A percentile compares a stretch with the other conserved stretches of the same genome.
These are phyloP conservation scores for Holothuria glaberrima DNA, from an alignment of 35 echinoderm and acorn worm genomes.

Conservation along the genomic window DNA sequence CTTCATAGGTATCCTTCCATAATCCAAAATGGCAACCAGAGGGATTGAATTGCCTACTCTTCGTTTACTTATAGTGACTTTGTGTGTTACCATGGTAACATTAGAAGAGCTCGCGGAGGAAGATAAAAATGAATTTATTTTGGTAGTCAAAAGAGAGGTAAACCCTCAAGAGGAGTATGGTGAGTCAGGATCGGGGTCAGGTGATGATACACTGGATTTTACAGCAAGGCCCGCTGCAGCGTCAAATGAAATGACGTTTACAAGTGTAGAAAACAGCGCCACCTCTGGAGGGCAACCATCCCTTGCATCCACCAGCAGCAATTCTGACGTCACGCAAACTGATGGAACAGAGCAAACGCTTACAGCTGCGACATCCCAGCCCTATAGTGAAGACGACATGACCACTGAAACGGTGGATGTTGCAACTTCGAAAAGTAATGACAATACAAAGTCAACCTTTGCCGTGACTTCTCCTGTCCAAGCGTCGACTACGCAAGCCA, in stretches of 20 bases:
- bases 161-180: neutral
- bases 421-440: neutral
- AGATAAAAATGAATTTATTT: neutral
- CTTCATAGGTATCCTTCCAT: too few relatives aligned
- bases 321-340: neutral
- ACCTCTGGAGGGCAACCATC: neutral
- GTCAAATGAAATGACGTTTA: neutral
- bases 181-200: neutral
- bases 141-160: neutral
- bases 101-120: neutral
- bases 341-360: too few relatives aligned
- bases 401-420: neutral
- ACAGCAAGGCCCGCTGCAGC: neutral
- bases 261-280: neutral
- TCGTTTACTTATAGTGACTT: neutral
- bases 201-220: constrained; percentile 5
- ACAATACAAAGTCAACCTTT: too few relatives aligned
- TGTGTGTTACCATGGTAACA: neutral
- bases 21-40: too few relatives aligned
- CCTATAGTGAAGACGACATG: neutral
- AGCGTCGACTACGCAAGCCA: neutral
- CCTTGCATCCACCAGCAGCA: neutral
- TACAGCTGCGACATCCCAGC: neutral
- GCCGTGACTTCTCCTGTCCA: neutral
- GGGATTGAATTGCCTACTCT: too few relatives aligned